These are phyloP conservation scores for Helicoverpa armigera DNA, from an alignment of 1,140 invertebrate species.

Conservation along the genomic window DNA sequence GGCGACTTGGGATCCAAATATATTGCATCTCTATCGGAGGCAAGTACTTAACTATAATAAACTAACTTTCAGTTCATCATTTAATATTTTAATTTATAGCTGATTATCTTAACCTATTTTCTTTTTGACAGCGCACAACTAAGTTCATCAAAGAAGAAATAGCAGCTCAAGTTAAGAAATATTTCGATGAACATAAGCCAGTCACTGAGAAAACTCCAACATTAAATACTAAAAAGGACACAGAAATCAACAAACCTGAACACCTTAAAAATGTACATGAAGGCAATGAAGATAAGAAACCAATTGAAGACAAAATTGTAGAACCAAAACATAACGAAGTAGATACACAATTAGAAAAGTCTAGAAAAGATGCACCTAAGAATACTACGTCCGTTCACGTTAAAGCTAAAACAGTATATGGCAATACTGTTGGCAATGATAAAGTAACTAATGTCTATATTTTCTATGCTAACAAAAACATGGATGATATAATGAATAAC, in stretches of 20 bases:
- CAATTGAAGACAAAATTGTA: background rate
- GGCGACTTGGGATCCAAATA: constrained; percentile 27
- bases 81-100: too few species aligned
- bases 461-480: constrained; percentile 54
- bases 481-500: constrained; percentile 19
- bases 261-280: background rate
- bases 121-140: constrained; percentile 52
- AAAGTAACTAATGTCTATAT: constrained; percentile 69
- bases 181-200: constrained; percentile 19
- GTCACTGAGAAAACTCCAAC: background rate
- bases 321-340: background rate
- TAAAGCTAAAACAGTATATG: constrained; percentile 60
- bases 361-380: background rate
- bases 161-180: constrained; percentile 46
- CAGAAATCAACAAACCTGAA: background rate
- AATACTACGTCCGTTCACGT: constrained; percentile 22
- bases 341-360: background rate
- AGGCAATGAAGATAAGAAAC: background rate
- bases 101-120: background rate
- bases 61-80: background rate
- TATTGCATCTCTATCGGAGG: constrained; percentile 10
- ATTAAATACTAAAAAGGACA: background rate
- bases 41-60: background rate
- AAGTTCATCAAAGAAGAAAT: constrained; percentile 58
- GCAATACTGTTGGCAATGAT: constrained; percentile 61